These are phyloP conservation scores for Rhaphigaster nebulosa DNA, from an alignment of 2,888 invertebrate genomes.

Conservation along the genomic window DNA sequence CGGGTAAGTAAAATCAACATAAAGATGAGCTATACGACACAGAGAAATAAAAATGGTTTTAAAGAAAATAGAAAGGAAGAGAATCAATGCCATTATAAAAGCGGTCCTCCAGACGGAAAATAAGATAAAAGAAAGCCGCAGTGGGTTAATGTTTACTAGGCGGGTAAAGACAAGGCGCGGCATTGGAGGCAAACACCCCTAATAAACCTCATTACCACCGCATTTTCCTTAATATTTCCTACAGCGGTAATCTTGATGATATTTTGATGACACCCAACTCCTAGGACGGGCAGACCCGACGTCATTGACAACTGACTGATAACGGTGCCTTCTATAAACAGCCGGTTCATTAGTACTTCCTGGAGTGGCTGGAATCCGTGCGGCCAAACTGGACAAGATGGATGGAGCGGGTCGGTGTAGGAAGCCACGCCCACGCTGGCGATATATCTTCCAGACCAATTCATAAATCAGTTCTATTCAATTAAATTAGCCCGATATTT, in stretches of 20 bases:
- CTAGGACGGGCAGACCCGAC: not conserved
- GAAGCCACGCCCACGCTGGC: slow-evolving; percentile 19
- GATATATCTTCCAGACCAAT: slow-evolving; percentile 11
- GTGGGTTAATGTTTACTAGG: not conserved
- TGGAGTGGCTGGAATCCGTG: not conserved
- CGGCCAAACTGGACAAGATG: slow-evolving; percentile 22
- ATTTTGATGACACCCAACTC: slow-evolving; percentile 51
- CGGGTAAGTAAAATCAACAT: not conserved
- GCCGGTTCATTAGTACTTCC: slow-evolving; percentile 5
- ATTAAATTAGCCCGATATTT: slow-evolving; percentile 41
- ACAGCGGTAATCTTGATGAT: slow-evolving; percentile 52
- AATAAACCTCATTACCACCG: slow-evolving; percentile 53
- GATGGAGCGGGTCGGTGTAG: slow-evolving; percentile 13
- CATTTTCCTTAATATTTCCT: not conserved
- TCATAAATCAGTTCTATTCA: slow-evolving; percentile 48
- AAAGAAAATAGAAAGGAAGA: not conserved
- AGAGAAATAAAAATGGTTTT: not conserved
- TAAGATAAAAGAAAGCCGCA: slow-evolving; percentile 17
- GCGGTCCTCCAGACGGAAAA: not conserved
- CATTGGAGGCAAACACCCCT: not conserved
- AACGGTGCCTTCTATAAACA: slow-evolving; percentile 52
- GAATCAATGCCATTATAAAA: slow-evolving; percentile 6
- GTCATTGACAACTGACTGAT: slow-evolving; percentile 56
- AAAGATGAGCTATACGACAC: not conserved
- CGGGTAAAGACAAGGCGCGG: slow-evolving; percentile 41